Evolutionary conservation across 2,797 vertebrate species (phyloP), one percentile per base, ranked within the genome.

Genomic region (Taenioides sp.): DNA sequence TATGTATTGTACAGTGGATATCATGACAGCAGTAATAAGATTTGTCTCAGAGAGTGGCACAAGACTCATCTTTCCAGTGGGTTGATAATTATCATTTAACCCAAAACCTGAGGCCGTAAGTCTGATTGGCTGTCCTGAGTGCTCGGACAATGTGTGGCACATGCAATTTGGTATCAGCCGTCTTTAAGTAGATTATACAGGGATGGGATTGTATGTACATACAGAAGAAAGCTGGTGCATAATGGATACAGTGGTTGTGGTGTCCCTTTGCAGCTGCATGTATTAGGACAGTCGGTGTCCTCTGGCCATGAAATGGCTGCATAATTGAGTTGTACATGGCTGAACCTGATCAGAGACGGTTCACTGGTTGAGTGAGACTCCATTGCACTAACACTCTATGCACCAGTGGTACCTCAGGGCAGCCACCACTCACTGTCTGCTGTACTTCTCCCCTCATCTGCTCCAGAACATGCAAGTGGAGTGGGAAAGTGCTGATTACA

Each of bases 261-360:
- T 68, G 80, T 87, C 82, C 86, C 84, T 72, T 65, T 81, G 84
- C 85, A 82, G 80, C 80, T 70, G 76, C 90, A 80, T 84, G 80
- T 81, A 88, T 91, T 84, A 90, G 91, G 89, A 87, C 90, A 91
- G 84, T 82, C 73, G 79, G 78, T 90, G 85, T 92, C 90, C 91
- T 90, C 89, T 90, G 86, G 90, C 90, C 87, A 91, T 93, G 90
- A 88, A 91, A 91, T 89, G 90, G 88, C 92, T 91, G 90, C 89
- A 92, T 93, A 93, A 93, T 93, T 92, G 91, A 93, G 91, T 91
- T 90, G 91, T 91, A 91, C 90, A 92, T 90, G 91, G 90, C 91
- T 93, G 91, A 92, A 92, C 90, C 88, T 92, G 91, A 92, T 92
- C 89, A 92, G 92, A 90, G 88, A 93, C 81, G 91, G 91, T 93